Evolutionary conservation across 2,888 invertebrate species (phyloP), one percentile per base, ranked within the genome.

Genomic region (Pandemis cinnamomeana): DNA sequence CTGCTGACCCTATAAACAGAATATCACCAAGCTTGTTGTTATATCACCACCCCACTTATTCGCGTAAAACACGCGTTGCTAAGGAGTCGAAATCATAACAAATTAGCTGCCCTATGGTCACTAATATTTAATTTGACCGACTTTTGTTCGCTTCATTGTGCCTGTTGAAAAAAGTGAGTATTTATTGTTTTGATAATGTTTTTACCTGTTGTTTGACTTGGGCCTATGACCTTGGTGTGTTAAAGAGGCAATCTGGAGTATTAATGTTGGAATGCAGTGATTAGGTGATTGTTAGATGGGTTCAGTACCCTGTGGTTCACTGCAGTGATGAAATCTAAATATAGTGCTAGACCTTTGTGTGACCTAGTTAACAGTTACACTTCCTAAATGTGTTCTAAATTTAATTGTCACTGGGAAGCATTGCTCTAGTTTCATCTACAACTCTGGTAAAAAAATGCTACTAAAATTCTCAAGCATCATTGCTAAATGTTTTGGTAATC

Each of bases 1-100:
- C 87, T 87, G 88, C 88, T 91, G 90, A 91, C 90, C 91, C 86
- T 89, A 88, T 91, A 89, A 91, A 91, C 86, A 91, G 91, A 91
- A 91, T 87, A 91, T 91, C 92, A 92, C 91, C 91, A 87, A 85
- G 87, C 87, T 85, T 84, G 83, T 82, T 86, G 89, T 92, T 93
- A 93, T 92, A 93, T 93, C 93, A 87, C 81, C 82, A 83, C 79
- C 80, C 86, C 77, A 79, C 77, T 72, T 79, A 80, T 80, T 82
- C 78, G 78, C 78, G 76, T 79, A 76, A 61, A 61, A 74, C 70
- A 63, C 73, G 70, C 85, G 89, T 90, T 89, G 89, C 87, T 88
- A 89, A 80, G 87, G 86, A 82, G 81, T 83, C 77, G 79, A 79
- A 81, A 80, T 84, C 87, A 88, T 89, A 89, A 88, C 87, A 88